Evolutionary conservation across 1,140 invertebrate species (phyloP), one percentile per base, ranked within the genome.

Genomic region (Planococcus citri): DNA sequence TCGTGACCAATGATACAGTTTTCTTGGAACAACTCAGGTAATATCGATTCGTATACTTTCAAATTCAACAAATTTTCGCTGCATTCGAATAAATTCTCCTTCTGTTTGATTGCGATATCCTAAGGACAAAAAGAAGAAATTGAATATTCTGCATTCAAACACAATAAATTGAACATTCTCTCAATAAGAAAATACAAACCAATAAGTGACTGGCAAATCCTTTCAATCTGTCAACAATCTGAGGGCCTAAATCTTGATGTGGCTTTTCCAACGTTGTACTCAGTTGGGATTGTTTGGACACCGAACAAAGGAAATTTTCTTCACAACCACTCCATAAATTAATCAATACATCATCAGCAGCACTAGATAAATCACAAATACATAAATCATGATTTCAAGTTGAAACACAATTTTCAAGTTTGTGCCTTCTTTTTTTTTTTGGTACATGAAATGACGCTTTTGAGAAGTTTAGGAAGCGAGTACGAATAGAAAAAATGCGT

Each of bases 161-260:
- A 37, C 33, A 6, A 37, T 8, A 37, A 8, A 37, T 37, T 37
- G 6, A 37, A 37, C 14, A 37, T 37, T 37, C 6, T 14, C 14
- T 6, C 33, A 8, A 37, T 37, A 37, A 8, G 14, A 37, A 37
- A 8, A 3, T 33, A 33, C 29, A 33, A 58, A 72, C 71, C 73
- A 88, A 79, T 12, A 91, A 74, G 73, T 90, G 85, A 68, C 83
- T 80, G 0, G 86, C 81, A 76, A 88, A 94, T 57, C 95, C 95
- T 79, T 86, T 86, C 73, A 91, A 89, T 69, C 92, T 82, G 70
- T 95, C 90, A 64, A 92, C 85, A 73, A 91, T 90, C 41, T 85
- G 86, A 0, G 86, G 78, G 10, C 89, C 90, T 27, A 97, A 78
- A 75, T 96, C 92, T 73, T 87, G 84, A 33, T 88, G 85, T 0